A percentile compares a stretch with the other conserved stretches of the same genome.
Evolutionary conservation across 1,140 invertebrate genomes (phyloP).

Genomic region (Rhizoglyphus robini): DNA sequence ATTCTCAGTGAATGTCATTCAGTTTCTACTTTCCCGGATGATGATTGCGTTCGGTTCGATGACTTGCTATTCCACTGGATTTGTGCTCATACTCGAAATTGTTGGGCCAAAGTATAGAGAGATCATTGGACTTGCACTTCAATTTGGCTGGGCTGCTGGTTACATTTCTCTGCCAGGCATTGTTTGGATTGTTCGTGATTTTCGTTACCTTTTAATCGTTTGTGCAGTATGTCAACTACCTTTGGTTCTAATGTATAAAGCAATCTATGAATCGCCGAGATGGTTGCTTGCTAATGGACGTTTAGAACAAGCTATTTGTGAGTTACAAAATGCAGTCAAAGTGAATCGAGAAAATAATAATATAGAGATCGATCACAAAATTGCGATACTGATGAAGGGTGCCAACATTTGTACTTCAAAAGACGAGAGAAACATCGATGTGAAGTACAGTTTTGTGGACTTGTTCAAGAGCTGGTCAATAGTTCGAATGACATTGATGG

Average conservation of each 20-base stretch:
- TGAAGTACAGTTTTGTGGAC: constrained; percentile 18
- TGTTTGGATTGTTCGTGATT: constrained; percentile 56
- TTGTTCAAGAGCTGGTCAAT: constrained; percentile 21
- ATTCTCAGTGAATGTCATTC: constrained; percentile 9
- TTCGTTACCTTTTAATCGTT: constrained; percentile 56
- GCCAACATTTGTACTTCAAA: constrained; percentile 7
- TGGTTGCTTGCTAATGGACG: constrained; percentile 14
- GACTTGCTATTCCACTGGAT: not conserved
- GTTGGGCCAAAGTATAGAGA: constrained; percentile 57
- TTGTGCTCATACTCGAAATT: constrained; percentile 55
- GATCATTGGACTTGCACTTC: constrained; percentile 56
- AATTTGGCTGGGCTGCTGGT: constrained; percentile 62
- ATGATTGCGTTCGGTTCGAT: constrained; percentile 9
- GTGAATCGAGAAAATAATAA: constrained; percentile 10
- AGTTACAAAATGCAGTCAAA: constrained; percentile 7
- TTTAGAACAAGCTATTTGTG: not conserved
- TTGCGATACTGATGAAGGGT: constrained; percentile 1
- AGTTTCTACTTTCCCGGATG: constrained; percentile 14
- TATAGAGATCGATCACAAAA: not conserved
- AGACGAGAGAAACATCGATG: too few relatives aligned
- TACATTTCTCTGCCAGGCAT: constrained; percentile 54
- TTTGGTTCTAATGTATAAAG: not conserved
- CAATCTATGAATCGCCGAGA: constrained; percentile 10
- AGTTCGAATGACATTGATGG: constrained; percentile 23
- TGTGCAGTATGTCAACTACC: constrained; percentile 41